Percentiles rank a stretch among this genome's conserved stretches.
Conservation (phyloP, 2,888 invertebrate species). For the Netelia inedita region DNA sequence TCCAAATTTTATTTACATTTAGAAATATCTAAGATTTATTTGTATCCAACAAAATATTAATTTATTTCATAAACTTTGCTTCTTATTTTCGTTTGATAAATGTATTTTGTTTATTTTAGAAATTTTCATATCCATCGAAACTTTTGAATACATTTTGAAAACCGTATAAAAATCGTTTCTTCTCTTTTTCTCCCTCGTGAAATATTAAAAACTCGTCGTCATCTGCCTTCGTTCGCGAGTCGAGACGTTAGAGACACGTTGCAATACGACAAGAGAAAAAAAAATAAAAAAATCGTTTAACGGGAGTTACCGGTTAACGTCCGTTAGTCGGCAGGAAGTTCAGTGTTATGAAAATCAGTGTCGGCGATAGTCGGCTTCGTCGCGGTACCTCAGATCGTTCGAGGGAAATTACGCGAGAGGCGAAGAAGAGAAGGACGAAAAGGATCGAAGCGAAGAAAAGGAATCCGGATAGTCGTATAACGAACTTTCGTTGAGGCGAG, state of each 20-base stretch:
- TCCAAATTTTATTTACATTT: not conserved
- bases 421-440: conserved; percentile 25
- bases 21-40: too few species aligned
- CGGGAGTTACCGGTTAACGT: conserved; percentile 75
- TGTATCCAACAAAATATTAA: too few species aligned
- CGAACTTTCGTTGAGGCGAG: conserved; percentile 75
- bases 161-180: too few species aligned
- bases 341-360: conserved; percentile 83
- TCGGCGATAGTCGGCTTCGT: conserved; percentile 54
- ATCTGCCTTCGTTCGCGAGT: conserved; percentile 58
- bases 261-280: not conserved
- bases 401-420: conserved; percentile 30
- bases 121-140: too few species aligned
- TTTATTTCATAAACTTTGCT: too few species aligned
- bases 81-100: too few species aligned
- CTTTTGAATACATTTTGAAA: too few species aligned
- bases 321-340: conserved; percentile 84
- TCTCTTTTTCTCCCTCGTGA: not conserved
- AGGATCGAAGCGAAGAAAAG: conserved; percentile 39
- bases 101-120: too few species aligned
- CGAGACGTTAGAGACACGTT: conserved; percentile 61
- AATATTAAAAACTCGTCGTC: conserved; percentile 39
- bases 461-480: conserved; percentile 72
- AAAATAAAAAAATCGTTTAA: conserved; percentile 63
- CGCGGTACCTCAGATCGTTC: conserved; percentile 31